Evolutionary conservation across 2,113 vertebrate genomes (phyloP).

Genomic region (Centropus unirufus): DNA sequence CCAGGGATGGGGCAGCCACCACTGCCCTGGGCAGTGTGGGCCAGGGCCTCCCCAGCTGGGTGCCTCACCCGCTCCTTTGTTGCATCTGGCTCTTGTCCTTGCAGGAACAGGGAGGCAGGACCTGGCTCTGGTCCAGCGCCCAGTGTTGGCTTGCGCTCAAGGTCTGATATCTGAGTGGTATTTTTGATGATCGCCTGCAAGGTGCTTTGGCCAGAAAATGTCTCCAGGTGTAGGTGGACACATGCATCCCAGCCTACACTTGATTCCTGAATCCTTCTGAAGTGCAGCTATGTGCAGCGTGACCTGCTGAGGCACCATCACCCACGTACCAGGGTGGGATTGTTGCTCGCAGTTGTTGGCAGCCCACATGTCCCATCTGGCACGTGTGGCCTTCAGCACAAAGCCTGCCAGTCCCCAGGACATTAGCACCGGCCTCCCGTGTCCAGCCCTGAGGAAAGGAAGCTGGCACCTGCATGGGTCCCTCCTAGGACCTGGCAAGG

Average conservation of each 20-base stretch:
- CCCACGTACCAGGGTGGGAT: neutral
- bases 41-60: too few relatives aligned
- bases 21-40: too few relatives aligned
- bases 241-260: neutral
- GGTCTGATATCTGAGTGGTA: neutral
- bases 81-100: neutral
- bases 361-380: neutral
- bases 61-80: neutral
- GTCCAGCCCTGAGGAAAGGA: neutral
- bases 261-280: neutral
- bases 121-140: neutral
- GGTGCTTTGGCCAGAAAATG: neutral
- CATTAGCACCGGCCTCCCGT: neutral
- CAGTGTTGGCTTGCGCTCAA: neutral
- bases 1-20: too few relatives aligned
- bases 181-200: neutral
- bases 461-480: neutral
- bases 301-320: neutral
- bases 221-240: neutral
- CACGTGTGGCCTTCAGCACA: rapidly evolving
- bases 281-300: neutral
- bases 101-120: neutral
- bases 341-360: neutral
- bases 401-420: neutral
- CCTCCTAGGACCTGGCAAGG: neutral